phyloP scores from a whole-genome alignment of 2,888 invertebrate genomes.

The Stratiomys singularior region DNA sequence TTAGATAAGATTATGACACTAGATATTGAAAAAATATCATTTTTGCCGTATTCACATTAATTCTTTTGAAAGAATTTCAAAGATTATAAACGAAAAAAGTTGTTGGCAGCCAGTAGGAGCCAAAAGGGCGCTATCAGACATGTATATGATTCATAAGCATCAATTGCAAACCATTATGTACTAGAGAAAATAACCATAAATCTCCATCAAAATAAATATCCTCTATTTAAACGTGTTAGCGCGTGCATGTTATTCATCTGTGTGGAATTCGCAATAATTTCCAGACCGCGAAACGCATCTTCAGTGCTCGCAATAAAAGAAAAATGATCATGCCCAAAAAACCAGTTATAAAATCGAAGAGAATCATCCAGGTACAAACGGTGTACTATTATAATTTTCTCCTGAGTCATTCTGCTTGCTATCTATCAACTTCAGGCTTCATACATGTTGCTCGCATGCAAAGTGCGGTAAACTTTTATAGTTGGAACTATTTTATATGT shows the following conservation, averaged over 20 bases:
- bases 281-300: not conserved
- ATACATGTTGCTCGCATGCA: too few relatives aligned
- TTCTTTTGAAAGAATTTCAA: too few relatives aligned
- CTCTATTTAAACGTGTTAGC: not conserved
- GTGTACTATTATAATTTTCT: not conserved
- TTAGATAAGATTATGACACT: not conserved
- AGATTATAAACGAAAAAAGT: too few relatives aligned
- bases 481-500: too few relatives aligned
- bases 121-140: too few relatives aligned
- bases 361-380: not conserved
- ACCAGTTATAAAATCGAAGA: not conserved
- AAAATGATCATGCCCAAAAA: not conserved
- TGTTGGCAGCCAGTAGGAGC: too few relatives aligned
- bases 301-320: not conserved
- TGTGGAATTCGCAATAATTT: not conserved
- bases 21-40: too few relatives aligned
- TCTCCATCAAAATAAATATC: not conserved
- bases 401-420: too few relatives aligned
- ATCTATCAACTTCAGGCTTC: too few relatives aligned
- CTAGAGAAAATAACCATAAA: not conserved
- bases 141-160: not conserved
- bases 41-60: too few relatives aligned
- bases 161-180: not conserved
- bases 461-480: too few relatives aligned
- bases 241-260: not conserved